Conservation (phyloP, 2,888 invertebrate species). For the Watsonalla binaria region DNA sequence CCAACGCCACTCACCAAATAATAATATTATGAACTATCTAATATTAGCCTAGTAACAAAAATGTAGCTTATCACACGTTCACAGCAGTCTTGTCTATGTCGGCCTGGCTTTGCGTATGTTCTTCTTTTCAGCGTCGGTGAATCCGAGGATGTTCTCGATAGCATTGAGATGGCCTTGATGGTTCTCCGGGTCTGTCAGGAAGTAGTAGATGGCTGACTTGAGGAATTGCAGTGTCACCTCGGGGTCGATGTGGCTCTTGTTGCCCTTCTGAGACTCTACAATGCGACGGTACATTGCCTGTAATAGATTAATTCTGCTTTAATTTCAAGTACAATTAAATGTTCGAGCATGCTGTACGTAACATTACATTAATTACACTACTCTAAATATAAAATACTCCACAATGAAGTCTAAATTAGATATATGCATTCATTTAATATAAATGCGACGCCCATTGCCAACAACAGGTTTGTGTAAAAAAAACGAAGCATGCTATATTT, state of each 20-base stretch:
- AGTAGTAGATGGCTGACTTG: conserved; percentile 95
- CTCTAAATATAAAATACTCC: too few relatives aligned
- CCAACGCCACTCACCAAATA: conserved; percentile 30
- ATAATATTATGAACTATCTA: conserved; percentile 32
- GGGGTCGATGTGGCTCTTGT: conserved; percentile 88
- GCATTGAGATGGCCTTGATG: conserved; percentile 92
- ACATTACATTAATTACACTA: too few relatives aligned
- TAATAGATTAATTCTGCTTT: conserved; percentile 27
- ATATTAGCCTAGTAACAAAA: conserved; percentile 31
- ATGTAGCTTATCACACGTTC: conserved; percentile 62
- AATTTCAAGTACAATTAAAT: not conserved
- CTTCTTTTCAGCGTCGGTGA: conserved; percentile 87
- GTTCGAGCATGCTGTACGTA: not conserved
- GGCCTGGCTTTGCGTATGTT: conserved; percentile 86
- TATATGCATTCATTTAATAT: too few relatives aligned
- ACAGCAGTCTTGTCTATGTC: conserved; percentile 61
- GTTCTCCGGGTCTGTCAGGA: conserved; percentile 93
- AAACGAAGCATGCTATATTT: too few relatives aligned
- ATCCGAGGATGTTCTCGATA: conserved; percentile 94
- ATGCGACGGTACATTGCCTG: conserved; percentile 93
- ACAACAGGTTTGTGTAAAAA: too few relatives aligned
- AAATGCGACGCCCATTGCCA: too few relatives aligned
- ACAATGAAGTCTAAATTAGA: too few relatives aligned
- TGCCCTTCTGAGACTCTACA: conserved; percentile 85
- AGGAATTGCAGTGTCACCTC: conserved; percentile 94